phyloP scores from a whole-genome alignment of 2,888 invertebrate species.

The Nudaria mundana region DNA sequence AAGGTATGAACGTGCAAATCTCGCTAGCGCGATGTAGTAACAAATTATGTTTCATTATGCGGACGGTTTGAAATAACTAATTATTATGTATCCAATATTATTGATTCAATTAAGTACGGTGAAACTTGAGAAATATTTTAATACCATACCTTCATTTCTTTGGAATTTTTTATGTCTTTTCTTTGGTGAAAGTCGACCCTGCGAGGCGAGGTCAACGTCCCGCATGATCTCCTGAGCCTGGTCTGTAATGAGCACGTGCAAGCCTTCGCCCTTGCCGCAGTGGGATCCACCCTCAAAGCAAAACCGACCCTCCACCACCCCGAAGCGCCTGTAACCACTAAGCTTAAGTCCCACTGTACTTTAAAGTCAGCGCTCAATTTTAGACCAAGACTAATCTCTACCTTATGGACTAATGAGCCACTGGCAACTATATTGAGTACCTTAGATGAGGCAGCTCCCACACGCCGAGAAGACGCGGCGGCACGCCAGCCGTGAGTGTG shows the following conservation, averaged over 20 bases:
- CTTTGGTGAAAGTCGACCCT: slow-evolving; percentile 83
- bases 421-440: no score
- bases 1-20: no score
- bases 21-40: no score
- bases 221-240: slow-evolving; percentile 87
- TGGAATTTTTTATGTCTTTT: slow-evolving; percentile 60
- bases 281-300: slow-evolving; percentile 95
- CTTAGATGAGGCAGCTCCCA: slow-evolving; percentile 87
- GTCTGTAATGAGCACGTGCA: slow-evolving; percentile 88
- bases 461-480: slow-evolving; percentile 87
- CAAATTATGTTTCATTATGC: no score
- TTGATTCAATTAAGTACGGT: no score
- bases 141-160: slow-evolving; percentile 36
- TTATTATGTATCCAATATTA: no score
- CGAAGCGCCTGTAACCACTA: slow-evolving; percentile 84
- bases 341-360: no score
- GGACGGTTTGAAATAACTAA: no score
- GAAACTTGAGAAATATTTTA: no score
- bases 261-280: slow-evolving; percentile 91
- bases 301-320: slow-evolving; percentile 92
- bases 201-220: slow-evolving; percentile 85
- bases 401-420: no score
- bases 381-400: no score
- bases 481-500: slow-evolving; percentile 90
- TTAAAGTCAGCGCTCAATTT: no score